These are phyloP conservation scores for Drosophila chauvacae DNA, from an alignment of 1,140 invertebrate genomes.

Conservation along the genomic window DNA sequence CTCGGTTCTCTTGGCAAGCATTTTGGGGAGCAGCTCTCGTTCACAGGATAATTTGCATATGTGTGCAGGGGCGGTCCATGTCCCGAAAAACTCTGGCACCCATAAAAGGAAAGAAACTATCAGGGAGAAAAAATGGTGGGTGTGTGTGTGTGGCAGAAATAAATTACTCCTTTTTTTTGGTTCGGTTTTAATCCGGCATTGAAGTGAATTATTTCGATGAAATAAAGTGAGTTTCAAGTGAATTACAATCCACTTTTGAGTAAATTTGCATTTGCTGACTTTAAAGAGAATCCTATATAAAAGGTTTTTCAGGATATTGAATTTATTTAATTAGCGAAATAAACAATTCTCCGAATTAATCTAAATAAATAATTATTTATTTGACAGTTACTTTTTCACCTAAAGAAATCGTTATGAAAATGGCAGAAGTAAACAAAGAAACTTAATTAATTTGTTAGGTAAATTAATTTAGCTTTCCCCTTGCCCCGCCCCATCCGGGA, in stretches of 20 bases:
- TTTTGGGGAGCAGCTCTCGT: slow-evolving; percentile 32
- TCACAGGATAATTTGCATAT: slow-evolving; percentile 47
- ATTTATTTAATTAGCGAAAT: background rate
- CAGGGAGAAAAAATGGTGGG: slow-evolving; percentile 3
- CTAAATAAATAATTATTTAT: background rate
- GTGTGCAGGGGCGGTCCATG: slow-evolving; percentile 15
- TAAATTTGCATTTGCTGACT: background rate
- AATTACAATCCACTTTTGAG: slow-evolving; percentile 13
- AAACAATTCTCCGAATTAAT: background rate
- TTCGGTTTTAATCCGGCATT: slow-evolving; percentile 13
- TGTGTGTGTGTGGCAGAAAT: slow-evolving; percentile 16
- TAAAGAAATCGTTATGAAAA: background rate
- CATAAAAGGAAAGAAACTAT: slow-evolving; percentile 15
- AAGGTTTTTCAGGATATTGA: no score
- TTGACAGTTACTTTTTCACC: no score
- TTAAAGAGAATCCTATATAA: background rate
- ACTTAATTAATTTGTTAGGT: slow-evolving; percentile 3
- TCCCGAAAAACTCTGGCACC: slow-evolving; percentile 9
- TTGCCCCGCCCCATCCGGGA: background rate
- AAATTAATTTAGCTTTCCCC: slow-evolving; percentile 19
- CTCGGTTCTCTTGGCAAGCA: slow-evolving; percentile 27
- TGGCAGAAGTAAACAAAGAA: background rate
- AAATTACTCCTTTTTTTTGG: slow-evolving; percentile 15
- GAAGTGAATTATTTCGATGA: slow-evolving; percentile 16
- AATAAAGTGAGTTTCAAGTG: slow-evolving; percentile 20